Base-by-base conservation (phyloP, 1,140 invertebrate genomes). In the Dendroctonus ponderosae region DNA sequence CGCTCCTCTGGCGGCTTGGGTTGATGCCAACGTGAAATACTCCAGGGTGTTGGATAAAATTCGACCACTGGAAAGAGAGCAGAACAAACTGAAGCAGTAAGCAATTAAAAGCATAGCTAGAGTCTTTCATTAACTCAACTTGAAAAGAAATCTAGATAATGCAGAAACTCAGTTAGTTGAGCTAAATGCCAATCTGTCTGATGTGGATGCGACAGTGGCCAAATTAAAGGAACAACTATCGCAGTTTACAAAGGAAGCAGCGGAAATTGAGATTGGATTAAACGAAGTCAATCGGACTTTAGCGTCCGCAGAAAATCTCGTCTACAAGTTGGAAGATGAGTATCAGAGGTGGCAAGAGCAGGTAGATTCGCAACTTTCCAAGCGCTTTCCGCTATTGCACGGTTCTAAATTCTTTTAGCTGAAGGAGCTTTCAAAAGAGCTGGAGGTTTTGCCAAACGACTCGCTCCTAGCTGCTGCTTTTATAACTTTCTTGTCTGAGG, bases 1-100 rank as follows among this genome's bases (percentile, higher is more conserved):
- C 7, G 96, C 95, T n/a, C 97, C 97, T 2, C 80, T 99, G 41
- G 97, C 97, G 2, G 88, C 90, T 39, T 99, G 97, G 97, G 96
- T 99, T 0, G 86, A 87, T 46, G 97, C 98, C 7, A 98, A 98
- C 82, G 87, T 99, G 0, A 88, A 93, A 71, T 99, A 93, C 79
- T 92, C 94, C 0, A 85, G 88, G 68, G 94, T 98, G 38, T 80
- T 97, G 38, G 89, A 94, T 70, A 94, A 95, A 79, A 96, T 98
- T 56, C 87, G 88, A 64, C 96, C 96, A 0, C 79, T 98, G 51
- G 94, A 97, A 77, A 82, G 82, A 7, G 94, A 98, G 79, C 94
- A 97, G 79, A 81, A 85, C 40, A 84, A 88, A 64, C 79, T 98
- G 11, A 83, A 92, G 74, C 86, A 85, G 90, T 93, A 80, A 78